phyloP scores from a whole-genome alignment of 2,888 invertebrate genomes.

The Andrena bicolor region DNA sequence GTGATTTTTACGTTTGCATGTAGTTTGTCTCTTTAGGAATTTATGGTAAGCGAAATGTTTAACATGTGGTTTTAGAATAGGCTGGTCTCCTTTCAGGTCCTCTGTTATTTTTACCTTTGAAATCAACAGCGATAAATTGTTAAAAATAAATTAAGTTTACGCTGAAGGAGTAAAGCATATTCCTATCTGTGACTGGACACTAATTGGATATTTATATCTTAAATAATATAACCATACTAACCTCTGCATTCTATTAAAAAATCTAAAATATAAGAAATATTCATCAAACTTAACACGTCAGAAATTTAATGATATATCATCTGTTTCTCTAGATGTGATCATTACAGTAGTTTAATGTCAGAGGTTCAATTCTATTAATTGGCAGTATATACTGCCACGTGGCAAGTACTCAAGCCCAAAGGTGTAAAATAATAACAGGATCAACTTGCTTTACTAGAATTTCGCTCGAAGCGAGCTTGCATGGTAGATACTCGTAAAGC shows the following conservation, averaged over 20 bases:
- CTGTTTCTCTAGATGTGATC: not conserved
- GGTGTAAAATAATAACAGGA: slow-evolving; percentile 16
- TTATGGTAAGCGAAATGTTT: too few species aligned
- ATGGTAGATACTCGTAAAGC: not conserved
- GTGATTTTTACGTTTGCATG: not conserved
- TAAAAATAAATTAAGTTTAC: too few species aligned
- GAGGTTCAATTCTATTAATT: slow-evolving; percentile 25
- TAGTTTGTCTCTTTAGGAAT: too few species aligned
- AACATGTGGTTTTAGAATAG: too few species aligned
- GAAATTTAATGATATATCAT: not conserved
- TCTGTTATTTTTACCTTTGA: too few species aligned
- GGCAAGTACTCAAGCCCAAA: not conserved
- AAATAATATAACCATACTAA: not conserved
- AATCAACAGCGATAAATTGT: too few species aligned
- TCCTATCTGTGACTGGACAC: too few species aligned
- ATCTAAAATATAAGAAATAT: slow-evolving; percentile 12
- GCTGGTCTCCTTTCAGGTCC: too few species aligned
- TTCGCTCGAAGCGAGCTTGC: not conserved
- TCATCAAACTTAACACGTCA: not conserved
- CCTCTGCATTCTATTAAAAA: not conserved
- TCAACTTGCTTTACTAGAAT: not conserved
- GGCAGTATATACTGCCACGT: not conserved
- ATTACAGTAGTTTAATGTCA: not conserved
- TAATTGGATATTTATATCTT: too few species aligned
- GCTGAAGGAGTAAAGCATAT: too few species aligned